These are phyloP conservation scores for Orthonyx spaldingii DNA, from an alignment of 2,113 vertebrate genomes.

Conservation along the genomic window DNA sequence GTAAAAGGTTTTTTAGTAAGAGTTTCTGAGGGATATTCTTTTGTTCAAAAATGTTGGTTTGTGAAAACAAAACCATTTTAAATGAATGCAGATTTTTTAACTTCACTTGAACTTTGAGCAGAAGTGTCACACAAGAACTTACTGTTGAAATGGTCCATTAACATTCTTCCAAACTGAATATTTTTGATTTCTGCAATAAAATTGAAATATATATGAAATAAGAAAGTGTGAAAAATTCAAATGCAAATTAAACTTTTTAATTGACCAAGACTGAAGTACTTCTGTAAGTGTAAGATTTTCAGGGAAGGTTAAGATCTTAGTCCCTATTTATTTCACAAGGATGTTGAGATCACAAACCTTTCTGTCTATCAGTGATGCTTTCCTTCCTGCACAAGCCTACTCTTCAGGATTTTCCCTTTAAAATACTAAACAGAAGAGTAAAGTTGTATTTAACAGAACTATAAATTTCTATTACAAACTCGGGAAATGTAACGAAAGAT, in stretches of 20 bases:
- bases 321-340: neutral
- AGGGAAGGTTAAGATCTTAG: neutral
- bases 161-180: neutral
- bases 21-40: neutral
- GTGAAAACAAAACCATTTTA: neutral
- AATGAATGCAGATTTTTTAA: neutral
- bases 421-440: neutral
- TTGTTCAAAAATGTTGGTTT: neutral
- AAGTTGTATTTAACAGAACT: neutral
- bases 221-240: neutral
- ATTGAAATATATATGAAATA: neutral
- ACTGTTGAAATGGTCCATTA: neutral
- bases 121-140: neutral
- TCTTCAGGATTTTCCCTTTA: neutral
- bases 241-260: neutral
- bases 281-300: neutral
- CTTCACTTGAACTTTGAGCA: neutral
- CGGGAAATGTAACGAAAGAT: neutral
- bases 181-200: neutral
- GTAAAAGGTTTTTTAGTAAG: accelerated
- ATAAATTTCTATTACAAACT: neutral
- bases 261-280: neutral
- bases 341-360: neutral
- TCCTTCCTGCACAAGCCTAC: neutral
- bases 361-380: neutral